These are phyloP conservation scores for Microtus ochrogaster DNA, from an alignment of 2,113 vertebrate genomes.

Conservation along the genomic window DNA sequence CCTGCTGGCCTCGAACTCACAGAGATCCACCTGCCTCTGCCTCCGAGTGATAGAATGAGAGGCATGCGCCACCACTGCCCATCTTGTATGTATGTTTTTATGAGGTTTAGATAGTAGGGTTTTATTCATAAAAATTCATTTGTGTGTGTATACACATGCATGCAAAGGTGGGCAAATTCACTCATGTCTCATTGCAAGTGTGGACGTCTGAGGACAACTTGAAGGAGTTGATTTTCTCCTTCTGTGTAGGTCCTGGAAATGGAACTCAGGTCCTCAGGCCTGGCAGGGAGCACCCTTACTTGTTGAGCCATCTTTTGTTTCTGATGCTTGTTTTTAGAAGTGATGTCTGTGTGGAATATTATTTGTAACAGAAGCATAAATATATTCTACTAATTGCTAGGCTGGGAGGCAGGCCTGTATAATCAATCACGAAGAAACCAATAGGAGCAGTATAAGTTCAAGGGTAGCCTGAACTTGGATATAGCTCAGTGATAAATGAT, in stretches of 20 bases:
- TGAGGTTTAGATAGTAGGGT: not conserved
- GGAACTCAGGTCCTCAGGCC: not conserved
- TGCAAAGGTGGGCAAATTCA: not conserved
- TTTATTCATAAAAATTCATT: not conserved
- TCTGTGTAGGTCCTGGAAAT: not conserved
- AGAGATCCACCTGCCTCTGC: too few species aligned
- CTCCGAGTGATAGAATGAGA: too few species aligned
- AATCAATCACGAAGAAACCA: not conserved
- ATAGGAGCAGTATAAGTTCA: not conserved
- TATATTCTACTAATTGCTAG: not conserved
- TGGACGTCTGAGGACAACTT: not conserved
- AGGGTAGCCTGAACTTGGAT: not conserved
- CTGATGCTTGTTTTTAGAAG: conserved; percentile 18
- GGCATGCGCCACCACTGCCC: too few species aligned
- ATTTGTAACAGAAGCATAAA: conserved; percentile 8
- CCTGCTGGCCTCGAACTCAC: too few species aligned
- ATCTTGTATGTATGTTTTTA: not conserved
- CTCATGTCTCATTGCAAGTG: not conserved
- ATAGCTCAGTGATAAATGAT: not conserved
- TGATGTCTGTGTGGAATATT: conserved; percentile 4
- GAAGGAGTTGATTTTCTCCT: not conserved
- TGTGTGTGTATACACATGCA: not conserved
- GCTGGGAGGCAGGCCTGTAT: not conserved
- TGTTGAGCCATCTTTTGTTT: conserved; percentile 11
- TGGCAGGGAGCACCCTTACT: not conserved